phyloP scores from a whole-genome alignment of 1,140 invertebrate species.

The Goniozus legneri region DNA sequence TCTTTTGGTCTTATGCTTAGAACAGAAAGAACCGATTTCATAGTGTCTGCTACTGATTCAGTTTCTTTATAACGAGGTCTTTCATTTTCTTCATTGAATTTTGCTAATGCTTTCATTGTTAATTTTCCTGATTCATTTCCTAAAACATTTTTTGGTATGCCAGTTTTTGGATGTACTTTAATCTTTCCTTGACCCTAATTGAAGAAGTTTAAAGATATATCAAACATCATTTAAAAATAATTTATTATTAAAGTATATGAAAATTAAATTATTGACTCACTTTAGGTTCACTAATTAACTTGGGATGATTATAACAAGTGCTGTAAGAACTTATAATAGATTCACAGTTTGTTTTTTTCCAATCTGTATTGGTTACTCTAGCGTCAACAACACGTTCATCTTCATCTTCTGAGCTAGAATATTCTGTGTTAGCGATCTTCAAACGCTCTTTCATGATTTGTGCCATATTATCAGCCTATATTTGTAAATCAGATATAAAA shows the following conservation, averaged over 20 bases:
- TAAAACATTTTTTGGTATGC: constrained; percentile 68
- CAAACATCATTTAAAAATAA: constrained; percentile 1
- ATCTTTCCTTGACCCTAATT: constrained; percentile 60
- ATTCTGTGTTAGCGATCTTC: constrained; percentile 31
- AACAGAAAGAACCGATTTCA: constrained; percentile 66
- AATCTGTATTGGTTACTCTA: too few relatives aligned
- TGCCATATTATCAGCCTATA: constrained; percentile 34
- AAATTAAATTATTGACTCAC: constrained; percentile 41
- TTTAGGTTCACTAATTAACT: constrained; percentile 76
- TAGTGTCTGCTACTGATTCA: constrained; percentile 62
- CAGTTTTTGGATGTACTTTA: constrained; percentile 67
- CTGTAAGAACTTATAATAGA: constrained; percentile 88
- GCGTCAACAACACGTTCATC: constrained; percentile 62
- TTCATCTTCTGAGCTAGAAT: constrained; percentile 53
- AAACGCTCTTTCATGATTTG: constrained; percentile 39
- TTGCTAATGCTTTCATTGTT: constrained; percentile 66
- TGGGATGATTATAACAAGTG: constrained; percentile 87
- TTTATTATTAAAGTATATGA: constrained; percentile 7
- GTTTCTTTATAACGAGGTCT: constrained; percentile 36
- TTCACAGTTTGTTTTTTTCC: constrained; percentile 88
- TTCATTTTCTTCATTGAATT: constrained; percentile 59
- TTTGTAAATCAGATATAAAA: too few relatives aligned
- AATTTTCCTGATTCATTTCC: constrained; percentile 56
- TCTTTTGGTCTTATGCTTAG: constrained; percentile 74
- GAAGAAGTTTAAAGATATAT: constrained; percentile 13